Base-by-base conservation (phyloP, 2,113 vertebrate genomes). In the Seriola quinqueradiata region DNA sequence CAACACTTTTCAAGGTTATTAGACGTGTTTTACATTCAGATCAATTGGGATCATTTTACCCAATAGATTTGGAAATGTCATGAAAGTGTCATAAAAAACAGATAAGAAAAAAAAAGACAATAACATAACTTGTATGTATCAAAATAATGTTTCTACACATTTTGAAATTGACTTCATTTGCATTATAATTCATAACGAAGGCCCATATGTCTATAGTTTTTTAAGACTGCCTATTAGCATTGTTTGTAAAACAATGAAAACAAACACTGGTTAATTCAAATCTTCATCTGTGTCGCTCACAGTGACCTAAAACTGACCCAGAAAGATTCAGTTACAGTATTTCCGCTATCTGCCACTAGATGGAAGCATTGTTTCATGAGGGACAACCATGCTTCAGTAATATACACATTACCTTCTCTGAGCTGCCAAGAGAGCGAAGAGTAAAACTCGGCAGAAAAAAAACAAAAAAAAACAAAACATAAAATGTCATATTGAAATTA, bases 271-370 rank as follows among this genome's bases (percentile, higher is more conserved):
- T 64, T 17, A 28, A 8, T 48, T 40, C 4, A 11, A 28, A 44
- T 50, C 8, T 1, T 67, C 14, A 8, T 34, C 8, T 17, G 8
- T 40, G 21, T 17, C 66, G 25, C 11, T 44, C 1, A 17, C 25
- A 48, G n/a, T 59, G 69, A 64, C 40, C 63, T 58, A 34, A 46
- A 54, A 66, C 4, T 13, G 25, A 74, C 40, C 50, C 19, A 21
- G 48, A 65, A 25, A 58, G 10, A 44, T 50, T 54, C 50, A n/a
- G 38, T 5, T 8, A 8, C 67, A 13, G 52, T 40, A n/a, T 70
- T 85, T 55, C 36, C 8, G 55, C 8, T 55, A 3, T 25, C 28
- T 50, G 8, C 86, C 92, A 90, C 88, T 80, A 93, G 93, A 73
- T 60, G 87, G 75, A 54, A 82, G 28, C 66, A 77, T 70, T 67